phyloP scores from a whole-genome alignment of 2,113 vertebrate species.

The Syrmaticus mikado region DNA sequence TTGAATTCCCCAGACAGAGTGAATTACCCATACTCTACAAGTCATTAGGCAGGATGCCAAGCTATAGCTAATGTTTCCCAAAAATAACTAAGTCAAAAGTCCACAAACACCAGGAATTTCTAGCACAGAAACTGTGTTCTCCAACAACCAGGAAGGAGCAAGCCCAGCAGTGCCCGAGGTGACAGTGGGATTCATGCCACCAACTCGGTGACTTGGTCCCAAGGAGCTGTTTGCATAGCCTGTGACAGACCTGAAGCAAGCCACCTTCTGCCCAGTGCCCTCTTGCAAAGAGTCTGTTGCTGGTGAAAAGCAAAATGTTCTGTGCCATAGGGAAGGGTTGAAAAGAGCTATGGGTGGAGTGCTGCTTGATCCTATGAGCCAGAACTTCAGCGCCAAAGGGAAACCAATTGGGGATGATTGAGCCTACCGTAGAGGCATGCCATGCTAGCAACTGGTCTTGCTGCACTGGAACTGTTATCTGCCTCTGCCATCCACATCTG shows the following conservation, averaged over 20 bases:
- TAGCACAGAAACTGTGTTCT: not conserved
- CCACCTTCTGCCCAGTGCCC: not conserved
- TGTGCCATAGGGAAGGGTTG: not conserved
- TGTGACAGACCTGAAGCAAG: not conserved
- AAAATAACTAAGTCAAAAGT: not conserved
- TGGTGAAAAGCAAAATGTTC: not conserved
- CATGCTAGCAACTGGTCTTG: not conserved
- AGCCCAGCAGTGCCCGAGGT: not conserved
- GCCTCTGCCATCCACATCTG: not conserved
- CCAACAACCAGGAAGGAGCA: rapidly evolving
- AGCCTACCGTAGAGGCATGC: rapidly evolving
- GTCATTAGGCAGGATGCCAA: not conserved
- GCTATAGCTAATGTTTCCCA: not conserved
- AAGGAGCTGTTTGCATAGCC: not conserved
- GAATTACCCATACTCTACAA: rapidly evolving
- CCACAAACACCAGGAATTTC: not conserved
- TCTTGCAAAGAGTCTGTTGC: not conserved
- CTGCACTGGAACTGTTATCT: not conserved
- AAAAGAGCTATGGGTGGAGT: not conserved
- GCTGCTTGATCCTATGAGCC: not conserved
- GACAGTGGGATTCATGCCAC: rapidly evolving
- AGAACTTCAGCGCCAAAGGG: not conserved
- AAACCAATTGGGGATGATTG: not conserved
- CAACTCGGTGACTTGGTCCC: not conserved
- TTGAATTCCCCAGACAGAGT: rapidly evolving